Percentiles rank a stretch among this genome's conserved stretches.
These are phyloP conservation scores for Hemibagrus wyckioides DNA, from an alignment of 2,113 vertebrate genomes.

Conservation along the genomic window DNA sequence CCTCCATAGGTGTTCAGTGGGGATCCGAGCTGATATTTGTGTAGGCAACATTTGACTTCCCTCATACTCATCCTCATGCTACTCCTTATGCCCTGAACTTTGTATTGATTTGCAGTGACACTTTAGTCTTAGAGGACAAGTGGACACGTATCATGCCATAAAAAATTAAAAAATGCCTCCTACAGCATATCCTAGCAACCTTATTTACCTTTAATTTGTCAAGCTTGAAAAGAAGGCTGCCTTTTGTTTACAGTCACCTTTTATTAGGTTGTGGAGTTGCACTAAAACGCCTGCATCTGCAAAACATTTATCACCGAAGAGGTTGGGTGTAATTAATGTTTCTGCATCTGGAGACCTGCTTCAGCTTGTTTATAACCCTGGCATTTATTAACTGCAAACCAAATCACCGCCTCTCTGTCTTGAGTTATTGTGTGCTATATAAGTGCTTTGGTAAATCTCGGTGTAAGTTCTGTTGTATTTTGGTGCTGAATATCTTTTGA, in stretches of 20 bases:
- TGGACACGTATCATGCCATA: neutral
- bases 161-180: neutral
- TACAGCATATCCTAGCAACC: neutral
- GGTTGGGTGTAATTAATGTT: neutral
- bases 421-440: neutral
- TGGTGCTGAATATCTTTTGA: neutral
- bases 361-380: neutral
- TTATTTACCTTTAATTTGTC: neutral
- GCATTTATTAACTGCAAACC: neutral
- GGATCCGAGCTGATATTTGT: neutral
- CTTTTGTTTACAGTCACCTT: neutral
- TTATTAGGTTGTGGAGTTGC: conserved; percentile 8
- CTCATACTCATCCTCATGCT: neutral
- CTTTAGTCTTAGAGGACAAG: neutral
- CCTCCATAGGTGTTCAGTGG: neutral
- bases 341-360: neutral
- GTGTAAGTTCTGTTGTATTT: neutral
- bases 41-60: neutral
- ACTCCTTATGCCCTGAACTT: neutral
- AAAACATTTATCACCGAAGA: neutral
- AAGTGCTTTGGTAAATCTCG: neutral
- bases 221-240: neutral
- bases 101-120: neutral
- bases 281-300: neutral
- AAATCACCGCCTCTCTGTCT: neutral